Evolutionary conservation across 2,888 invertebrate genomes (phyloP).

Genomic region (Mimachlamys varia): DNA sequence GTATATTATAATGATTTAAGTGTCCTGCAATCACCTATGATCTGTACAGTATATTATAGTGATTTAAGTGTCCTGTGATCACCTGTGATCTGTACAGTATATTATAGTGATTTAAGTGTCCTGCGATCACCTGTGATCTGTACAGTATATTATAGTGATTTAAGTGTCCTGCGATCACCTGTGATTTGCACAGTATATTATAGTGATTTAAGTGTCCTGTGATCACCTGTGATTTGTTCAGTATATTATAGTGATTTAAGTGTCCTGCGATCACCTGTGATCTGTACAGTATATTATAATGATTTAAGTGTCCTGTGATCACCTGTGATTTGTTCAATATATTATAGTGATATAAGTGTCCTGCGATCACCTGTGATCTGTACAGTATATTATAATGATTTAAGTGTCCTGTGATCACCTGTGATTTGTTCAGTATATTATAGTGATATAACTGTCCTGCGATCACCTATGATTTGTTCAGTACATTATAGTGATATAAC

Average conservation of each 20-base stretch:
- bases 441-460: neutral
- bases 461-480: constrained; percentile 63
- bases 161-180: constrained; percentile 51
- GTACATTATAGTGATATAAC: neutral
- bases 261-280: constrained; percentile 56
- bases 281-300: too few relatives aligned
- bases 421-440: too few relatives aligned
- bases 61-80: constrained; percentile 3
- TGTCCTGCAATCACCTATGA: constrained; percentile 56
- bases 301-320: constrained; percentile 3
- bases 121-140: constrained; percentile 59
- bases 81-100: too few relatives aligned
- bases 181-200: too few relatives aligned
- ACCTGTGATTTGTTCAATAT: too few relatives aligned
- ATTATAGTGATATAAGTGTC: neutral
- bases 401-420: constrained; percentile 51
- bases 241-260: neutral
- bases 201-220: neutral
- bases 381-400: too few relatives aligned
- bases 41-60: too few relatives aligned
- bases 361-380: constrained; percentile 59
- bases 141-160: too few relatives aligned
- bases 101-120: neutral
- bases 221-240: constrained; percentile 64
- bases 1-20: neutral